Evolutionary conservation across 1,140 invertebrate genomes (phyloP).

Genomic region (Drosophila mauritiana): DNA sequence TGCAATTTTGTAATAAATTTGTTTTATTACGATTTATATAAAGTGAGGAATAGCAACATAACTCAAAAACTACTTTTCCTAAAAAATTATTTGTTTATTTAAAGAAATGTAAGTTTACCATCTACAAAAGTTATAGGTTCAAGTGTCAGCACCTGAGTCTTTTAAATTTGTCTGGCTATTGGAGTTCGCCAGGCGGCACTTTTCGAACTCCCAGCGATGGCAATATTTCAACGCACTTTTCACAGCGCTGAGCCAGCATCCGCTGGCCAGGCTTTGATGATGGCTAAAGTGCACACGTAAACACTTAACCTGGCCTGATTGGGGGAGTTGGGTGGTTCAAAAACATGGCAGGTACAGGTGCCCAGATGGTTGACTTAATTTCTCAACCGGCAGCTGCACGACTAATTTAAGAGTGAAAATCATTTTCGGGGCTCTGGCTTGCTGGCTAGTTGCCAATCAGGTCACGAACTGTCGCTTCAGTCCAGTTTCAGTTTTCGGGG

Average conservation of each 20-base stretch:
- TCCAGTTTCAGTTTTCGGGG: slow-evolving; percentile 37
- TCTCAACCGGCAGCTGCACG: slow-evolving; percentile 43
- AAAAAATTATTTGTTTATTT: too few relatives aligned
- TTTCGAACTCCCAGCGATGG: slow-evolving; percentile 15
- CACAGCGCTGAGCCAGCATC: neutral
- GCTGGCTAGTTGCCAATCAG: slow-evolving; percentile 67
- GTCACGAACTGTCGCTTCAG: slow-evolving; percentile 63
- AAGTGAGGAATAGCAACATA: too few relatives aligned
- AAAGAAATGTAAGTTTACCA: too few relatives aligned
- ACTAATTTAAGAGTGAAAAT: slow-evolving; percentile 72
- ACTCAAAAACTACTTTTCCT: too few relatives aligned
- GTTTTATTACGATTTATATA: too few relatives aligned
- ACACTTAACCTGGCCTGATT: slow-evolving; percentile 55
- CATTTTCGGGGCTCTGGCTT: slow-evolving; percentile 40
- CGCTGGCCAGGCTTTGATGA: slow-evolving; percentile 21
- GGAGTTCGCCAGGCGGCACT: slow-evolving; percentile 11
- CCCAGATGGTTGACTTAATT: slow-evolving; percentile 57
- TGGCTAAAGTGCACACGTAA: slow-evolving; percentile 59
- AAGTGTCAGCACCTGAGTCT: neutral
- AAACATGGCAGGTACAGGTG: slow-evolving; percentile 11
- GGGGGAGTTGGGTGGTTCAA: neutral
- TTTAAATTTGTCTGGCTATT: neutral
- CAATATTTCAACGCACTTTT: slow-evolving; percentile 11
- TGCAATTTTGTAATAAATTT: too few relatives aligned
- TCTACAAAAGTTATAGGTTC: neutral